Evolutionary conservation across 2,888 invertebrate species (phyloP), one percentile per base, ranked within the genome.

Genomic region (Drosophila buzzatii): DNA sequence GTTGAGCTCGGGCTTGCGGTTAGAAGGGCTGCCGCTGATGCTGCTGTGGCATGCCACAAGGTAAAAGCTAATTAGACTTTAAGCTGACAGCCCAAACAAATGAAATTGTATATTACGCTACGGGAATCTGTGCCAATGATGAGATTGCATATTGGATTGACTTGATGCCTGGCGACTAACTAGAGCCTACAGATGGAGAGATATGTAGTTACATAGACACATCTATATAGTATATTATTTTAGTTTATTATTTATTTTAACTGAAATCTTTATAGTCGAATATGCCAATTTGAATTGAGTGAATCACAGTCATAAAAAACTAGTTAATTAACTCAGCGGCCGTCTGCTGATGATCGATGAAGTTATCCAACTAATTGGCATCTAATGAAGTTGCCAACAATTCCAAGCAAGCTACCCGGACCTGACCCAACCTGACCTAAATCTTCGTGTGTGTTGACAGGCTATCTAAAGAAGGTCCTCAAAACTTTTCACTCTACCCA

Each of bases 51-150:
- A 35, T 53, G 73, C 89, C 89, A 53, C 89, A 80, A 84, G 80
- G 85, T 75, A 77, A 87, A 82, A 89, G 85, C 85, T 85, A 89
- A 85, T 85, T 85, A 85, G 82, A 70, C 67, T 73, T 72, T 73
- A 67, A 75, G 61, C 85, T 77, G 80, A 75, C 84, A 86, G 72
- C 47, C 53, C 52, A 52, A 72, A 79, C 62, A 72, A 76, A 81
- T 77, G 62, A 75, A 73, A 73, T 66, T 67, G 61, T 45, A 52
- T 73, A 27, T 70, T n/a, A n/a, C n/a, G n/a, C n/a, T n/a, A n/a
- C n/a, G n/a, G n/a, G n/a, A n/a, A n/a, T n/a, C n/a, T n/a, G n/a
- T n/a, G n/a, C n/a, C n/a, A n/a, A n/a, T n/a, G n/a, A n/a, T n/a
- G n/a, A n/a, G n/a, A n/a, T n/a, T 2, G 37, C 0, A 44, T 20